Evolutionary conservation across 1,140 invertebrate genomes (phyloP), one percentile per base, ranked within the genome.

Genomic region (Lysiphlebus fabarum): DNA sequence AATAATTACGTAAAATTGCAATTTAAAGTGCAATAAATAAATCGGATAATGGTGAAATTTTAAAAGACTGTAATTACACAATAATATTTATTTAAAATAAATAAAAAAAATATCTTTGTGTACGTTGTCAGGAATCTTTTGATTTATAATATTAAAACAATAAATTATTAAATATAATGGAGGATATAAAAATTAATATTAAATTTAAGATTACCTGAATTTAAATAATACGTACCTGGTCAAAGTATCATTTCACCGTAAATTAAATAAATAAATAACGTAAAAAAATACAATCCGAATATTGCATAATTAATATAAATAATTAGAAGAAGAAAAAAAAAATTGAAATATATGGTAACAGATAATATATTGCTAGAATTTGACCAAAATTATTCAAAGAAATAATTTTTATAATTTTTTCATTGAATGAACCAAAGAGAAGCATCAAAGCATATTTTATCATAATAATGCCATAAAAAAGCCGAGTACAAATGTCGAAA

Each of bases 401-500:
- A 51, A 38, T 36, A 10, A 49, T 40, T 40, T 6, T 1, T 6
- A n/a, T 34, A 33, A 11, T n/a, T 51, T 12, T 12, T 37, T 51
- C 49, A 36, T 10, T 12, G 10, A 59, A 53, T 40, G 45, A 58
- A 45, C 37, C n/a, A 65, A 62, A 65, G 58, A 67, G 49, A 59
- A 65, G 58, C 53, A 65, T 64, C 53, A 41, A 56, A 65, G n/a
- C n/a, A n/a, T 72, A 72, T 72, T 72, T 72, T 72, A 62, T 72
- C 65, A 72, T 72, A 72, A n/a, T 26, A 26, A 26, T 26, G 17
- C 17, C 62, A 54, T 49, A 63, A 67, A 67, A 65, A 66, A 47
- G 63, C 67, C 64, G 68, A 72, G 70, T 72, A 72, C 69, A 72
- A 72, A 71, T 70, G 56, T 70, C 62, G 62, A 61, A 45, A 56